These are phyloP conservation scores for Lycopodina hypogea DNA, from an alignment of 37 sponge, comb jelly and placozoan species.

Conservation along the genomic window DNA sequence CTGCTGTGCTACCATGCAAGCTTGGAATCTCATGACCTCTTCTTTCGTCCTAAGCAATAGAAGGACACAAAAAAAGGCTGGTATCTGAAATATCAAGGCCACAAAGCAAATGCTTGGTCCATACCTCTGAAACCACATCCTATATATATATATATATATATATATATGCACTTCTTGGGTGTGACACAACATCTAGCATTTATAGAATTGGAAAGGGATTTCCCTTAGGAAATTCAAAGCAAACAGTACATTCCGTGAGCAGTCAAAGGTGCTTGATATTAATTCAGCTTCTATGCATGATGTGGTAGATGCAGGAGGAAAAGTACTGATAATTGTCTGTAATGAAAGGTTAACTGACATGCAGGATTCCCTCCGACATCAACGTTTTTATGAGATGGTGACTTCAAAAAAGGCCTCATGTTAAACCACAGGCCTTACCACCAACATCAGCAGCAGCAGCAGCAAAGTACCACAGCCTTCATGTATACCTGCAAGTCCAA, in stretches of 20 bases:
- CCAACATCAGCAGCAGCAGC: constrained; percentile 42
- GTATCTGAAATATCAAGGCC: constrained; percentile 5
- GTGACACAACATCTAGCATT: constrained; percentile 32
- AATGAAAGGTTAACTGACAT: constrained; percentile 1
- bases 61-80: background rate
- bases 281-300: constrained; percentile 9
- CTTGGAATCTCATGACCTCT: constrained; percentile 14
- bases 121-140: constrained; percentile 27
- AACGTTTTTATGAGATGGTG: constrained; percentile 24
- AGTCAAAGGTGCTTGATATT: background rate
- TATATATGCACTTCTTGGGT: constrained; percentile 38
- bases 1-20: constrained; percentile 1
- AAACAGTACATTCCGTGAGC: constrained; percentile 1
- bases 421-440: constrained; percentile 33
- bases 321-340: constrained; percentile 22
- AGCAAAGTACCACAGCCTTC: constrained; percentile 34
- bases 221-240: background rate
- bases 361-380: constrained; percentile 21
- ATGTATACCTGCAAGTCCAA: constrained; percentile 19
- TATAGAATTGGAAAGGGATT: background rate
- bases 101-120: constrained; percentile 15
- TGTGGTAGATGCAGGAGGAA: background rate
- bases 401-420: constrained; percentile 13
- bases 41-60: constrained; percentile 23
- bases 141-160: constrained; percentile 38